Conservation (phyloP, 1,140 invertebrate species). For the Ooceraea biroi region DNA sequence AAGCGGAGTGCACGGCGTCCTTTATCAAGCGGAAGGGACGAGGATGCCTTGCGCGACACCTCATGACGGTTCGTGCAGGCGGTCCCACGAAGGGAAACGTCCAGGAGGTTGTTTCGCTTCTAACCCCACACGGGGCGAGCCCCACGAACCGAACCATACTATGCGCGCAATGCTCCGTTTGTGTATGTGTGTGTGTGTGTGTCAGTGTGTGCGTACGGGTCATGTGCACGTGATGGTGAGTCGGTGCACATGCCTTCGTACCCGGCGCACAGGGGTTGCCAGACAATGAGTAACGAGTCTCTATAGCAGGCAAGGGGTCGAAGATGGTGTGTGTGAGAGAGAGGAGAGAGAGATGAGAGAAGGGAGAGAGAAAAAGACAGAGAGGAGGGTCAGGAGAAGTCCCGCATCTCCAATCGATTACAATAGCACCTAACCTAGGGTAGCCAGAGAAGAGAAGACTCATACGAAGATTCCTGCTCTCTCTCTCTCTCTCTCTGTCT, state of each 20-base stretch:
- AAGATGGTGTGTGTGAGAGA: neutral
- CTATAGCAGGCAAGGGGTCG: slow-evolving; percentile 69
- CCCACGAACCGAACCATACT: slow-evolving; percentile 23
- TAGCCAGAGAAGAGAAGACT: slow-evolving; percentile 70
- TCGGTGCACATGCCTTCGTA: slow-evolving; percentile 66
- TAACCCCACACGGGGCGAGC: slow-evolving; percentile 10
- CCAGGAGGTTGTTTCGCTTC: slow-evolving; percentile 34
- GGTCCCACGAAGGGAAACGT: slow-evolving; percentile 23
- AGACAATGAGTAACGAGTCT: slow-evolving; percentile 82
- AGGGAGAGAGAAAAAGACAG: slow-evolving; percentile 42
- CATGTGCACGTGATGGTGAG: slow-evolving; percentile 46
- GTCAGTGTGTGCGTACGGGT: neutral
- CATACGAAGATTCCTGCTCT: slow-evolving; percentile 74
- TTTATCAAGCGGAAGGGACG: neutral
- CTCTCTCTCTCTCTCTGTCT: slow-evolving; percentile 60
- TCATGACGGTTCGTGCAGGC: neutral
- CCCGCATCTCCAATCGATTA: slow-evolving; percentile 82
- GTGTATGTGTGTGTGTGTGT: neutral
- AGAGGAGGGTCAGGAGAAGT: slow-evolving; percentile 77
- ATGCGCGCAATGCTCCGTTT: slow-evolving; percentile 1
- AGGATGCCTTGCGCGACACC: neutral
- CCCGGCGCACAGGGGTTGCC: slow-evolving; percentile 64
- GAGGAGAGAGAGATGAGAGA: slow-evolving; percentile 64
- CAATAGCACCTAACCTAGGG: slow-evolving; percentile 82
- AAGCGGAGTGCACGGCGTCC: neutral